These are phyloP conservation scores for Mimachlamys varia DNA, from an alignment of 2,888 invertebrate genomes.

Conservation along the genomic window DNA sequence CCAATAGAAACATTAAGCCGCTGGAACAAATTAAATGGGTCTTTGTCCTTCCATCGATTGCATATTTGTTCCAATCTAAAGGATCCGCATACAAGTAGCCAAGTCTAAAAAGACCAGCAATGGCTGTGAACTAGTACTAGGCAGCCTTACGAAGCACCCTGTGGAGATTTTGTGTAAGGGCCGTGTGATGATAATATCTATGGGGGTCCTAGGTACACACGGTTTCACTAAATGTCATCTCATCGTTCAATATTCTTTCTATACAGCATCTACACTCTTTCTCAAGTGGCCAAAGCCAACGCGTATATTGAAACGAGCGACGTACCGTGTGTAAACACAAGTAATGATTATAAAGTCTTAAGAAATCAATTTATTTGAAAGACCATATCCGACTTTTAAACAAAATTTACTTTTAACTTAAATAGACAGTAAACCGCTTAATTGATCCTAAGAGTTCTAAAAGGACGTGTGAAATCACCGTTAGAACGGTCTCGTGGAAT, in stretches of 20 bases:
- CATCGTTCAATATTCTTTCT: conserved; percentile 9
- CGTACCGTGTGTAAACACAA: not conserved
- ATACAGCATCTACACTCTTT: not conserved
- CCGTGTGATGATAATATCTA: not conserved
- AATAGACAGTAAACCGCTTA: conserved; percentile 31
- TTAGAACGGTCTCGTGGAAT: not conserved
- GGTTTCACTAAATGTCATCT: conserved; percentile 34
- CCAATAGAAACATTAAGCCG: conserved; percentile 3
- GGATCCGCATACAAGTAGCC: not conserved
- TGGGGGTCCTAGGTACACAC: not conserved
- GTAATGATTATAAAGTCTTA: conserved; percentile 10
- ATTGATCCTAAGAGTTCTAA: not conserved
- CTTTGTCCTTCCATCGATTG: conserved; percentile 21
- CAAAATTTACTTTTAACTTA: not conserved
- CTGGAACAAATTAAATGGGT: conserved; percentile 27
- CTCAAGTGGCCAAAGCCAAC: conserved; percentile 10
- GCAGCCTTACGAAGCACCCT: not conserved
- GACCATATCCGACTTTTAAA: conserved; percentile 8
- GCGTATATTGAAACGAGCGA: not conserved
- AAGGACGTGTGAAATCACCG: not conserved
- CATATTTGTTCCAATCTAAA: conserved; percentile 36
- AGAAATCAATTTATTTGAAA: conserved; percentile 25
- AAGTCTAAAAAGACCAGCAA: conserved; percentile 18
- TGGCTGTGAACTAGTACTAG: not conserved
- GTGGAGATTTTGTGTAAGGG: not conserved